Evolutionary conservation across 2,797 vertebrate species (phyloP).

Genomic region (Chrysocyon brachyurus): DNA sequence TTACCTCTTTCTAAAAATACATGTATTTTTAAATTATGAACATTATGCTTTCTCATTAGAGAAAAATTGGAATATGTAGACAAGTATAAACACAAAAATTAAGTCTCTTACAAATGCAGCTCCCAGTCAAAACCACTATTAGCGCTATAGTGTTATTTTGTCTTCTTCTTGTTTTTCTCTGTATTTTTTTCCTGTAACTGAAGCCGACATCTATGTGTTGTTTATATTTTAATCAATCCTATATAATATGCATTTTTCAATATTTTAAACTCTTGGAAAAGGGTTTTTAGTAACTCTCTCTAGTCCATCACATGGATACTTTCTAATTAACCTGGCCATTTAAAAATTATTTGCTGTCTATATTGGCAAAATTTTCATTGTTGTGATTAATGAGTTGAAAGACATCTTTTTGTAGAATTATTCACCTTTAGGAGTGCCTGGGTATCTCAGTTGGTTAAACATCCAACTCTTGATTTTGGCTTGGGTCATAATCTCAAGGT

Average conservation of each 20-base stretch:
- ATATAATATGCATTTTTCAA: neutral
- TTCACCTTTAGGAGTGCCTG: neutral
- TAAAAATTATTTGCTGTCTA: neutral
- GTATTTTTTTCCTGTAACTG: neutral
- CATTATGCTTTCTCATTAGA: neutral
- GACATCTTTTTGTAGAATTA: neutral
- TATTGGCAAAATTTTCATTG: neutral
- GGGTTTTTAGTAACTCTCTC: neutral
- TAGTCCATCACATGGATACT: neutral
- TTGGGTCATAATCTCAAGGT: neutral
- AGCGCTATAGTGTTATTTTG: neutral
- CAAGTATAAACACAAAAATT: neutral
- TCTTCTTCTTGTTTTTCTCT: neutral
- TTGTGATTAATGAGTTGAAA: neutral
- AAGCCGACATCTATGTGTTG: neutral
- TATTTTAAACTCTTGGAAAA: neutral
- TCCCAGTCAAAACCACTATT: accelerated
- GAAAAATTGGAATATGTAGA: neutral
- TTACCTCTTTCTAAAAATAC: neutral
- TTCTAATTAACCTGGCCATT: neutral
- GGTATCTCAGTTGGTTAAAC: neutral
- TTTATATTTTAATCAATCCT: neutral
- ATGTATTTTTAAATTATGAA: neutral
- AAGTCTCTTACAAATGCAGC: neutral
- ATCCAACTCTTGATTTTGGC: neutral